Base-by-base conservation (phyloP, 2,888 invertebrate species). In the Dolichomitus sp. region DNA sequence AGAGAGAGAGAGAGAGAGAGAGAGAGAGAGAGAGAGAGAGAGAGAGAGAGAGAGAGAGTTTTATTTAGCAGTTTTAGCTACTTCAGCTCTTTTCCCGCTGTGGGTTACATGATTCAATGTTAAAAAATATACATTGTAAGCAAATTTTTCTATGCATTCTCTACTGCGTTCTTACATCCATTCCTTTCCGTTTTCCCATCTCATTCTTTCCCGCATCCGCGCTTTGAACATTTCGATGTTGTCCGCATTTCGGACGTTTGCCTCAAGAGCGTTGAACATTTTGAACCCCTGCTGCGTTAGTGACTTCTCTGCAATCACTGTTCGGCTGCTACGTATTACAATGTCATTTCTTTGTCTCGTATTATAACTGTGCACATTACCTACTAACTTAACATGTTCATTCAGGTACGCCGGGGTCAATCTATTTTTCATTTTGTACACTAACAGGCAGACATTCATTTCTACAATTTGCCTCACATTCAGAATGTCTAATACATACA, bases 401-500 rank as follows among this genome's bases (percentile, higher is more conserved):
- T 0, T 17, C 3, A 37, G 17, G 33, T 61, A 61, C 17, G 14
- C 33, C 17, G 59, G 33, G 1, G n/a, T n/a, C 1, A 37, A 6
- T 6, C 37, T 17, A 37, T 33, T 33, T n/a, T 61, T 61, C 59
- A 73, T 33, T 23, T 61, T 73, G 27, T 61, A 27, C 14, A 73
- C 14, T 1, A 73, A 30, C 17, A 73, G 40, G 11, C 48, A 73
- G 14, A 73, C 33, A 45, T 73, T 73, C n/a, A 19, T 61, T 1
- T 30, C 14, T 23, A 73, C 12, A n/a, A 12, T 48, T 2, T 45
- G n/a, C 2, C 57, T 48, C 19, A 42, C 33, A 37, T 23, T 48
- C 61, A 59, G 19, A 23, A 61, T 27, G 6, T 50, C 42, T n/a
- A 61, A 48, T 1, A 33, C 61, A 14, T 61, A 27, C 4, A 73